phyloP scores from a whole-genome alignment of 2,888 invertebrate genomes.

The Galerucella nymphaeae region DNA sequence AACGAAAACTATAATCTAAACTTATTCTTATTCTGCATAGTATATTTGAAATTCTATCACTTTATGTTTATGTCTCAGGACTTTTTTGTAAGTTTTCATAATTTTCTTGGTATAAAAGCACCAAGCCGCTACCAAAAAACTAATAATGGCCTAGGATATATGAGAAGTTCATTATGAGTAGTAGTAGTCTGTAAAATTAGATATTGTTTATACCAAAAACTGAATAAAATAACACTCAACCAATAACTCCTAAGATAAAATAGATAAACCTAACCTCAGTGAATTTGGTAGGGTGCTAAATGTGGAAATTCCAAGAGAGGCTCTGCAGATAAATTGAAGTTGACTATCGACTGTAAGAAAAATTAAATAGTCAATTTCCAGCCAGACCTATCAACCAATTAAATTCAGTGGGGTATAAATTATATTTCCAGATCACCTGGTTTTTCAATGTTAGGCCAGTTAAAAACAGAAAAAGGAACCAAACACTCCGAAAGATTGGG shows the following conservation, averaged over 20 bases:
- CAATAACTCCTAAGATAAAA: not conserved
- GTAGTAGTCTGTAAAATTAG: too few relatives aligned
- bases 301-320: not conserved
- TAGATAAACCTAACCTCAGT: not conserved
- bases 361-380: not conserved
- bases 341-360: not conserved
- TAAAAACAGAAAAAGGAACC: not conserved
- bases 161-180: too few relatives aligned
- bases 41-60: too few relatives aligned
- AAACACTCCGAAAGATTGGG: too few relatives aligned
- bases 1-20: too few relatives aligned
- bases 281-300: not conserved
- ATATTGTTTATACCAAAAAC: not conserved
- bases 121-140: too few relatives aligned
- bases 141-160: too few relatives aligned
- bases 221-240: not conserved
- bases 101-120: too few relatives aligned
- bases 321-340: not conserved
- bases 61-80: too few relatives aligned
- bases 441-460: not conserved
- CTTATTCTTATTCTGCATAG: too few relatives aligned
- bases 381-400: not conserved
- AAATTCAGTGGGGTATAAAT: not conserved
- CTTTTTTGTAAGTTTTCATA: too few relatives aligned
- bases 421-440: conserved; percentile 2